Percentiles rank a stretch among this genome's conserved stretches.
These are phyloP conservation scores for Aporrectodea caliginosa DNA, from an alignment of 1,140 invertebrate genomes.

Conservation along the genomic window DNA sequence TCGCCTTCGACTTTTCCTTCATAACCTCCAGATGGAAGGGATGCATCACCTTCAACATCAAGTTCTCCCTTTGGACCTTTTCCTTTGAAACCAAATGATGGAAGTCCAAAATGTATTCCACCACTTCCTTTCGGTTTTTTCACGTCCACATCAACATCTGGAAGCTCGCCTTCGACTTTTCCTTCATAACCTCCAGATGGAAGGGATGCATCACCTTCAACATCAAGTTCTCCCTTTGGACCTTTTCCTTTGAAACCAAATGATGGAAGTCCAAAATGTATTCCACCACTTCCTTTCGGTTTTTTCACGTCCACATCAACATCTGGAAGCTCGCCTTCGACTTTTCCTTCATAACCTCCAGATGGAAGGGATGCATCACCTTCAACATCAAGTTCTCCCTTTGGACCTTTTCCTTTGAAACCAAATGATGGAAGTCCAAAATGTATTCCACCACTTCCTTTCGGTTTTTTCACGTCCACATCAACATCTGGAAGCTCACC, in stretches of 20 bases:
- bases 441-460: not conserved
- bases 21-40: not conserved
- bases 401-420: not conserved
- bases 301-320: conserved; percentile 2
- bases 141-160: conserved; percentile 1
- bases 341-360: not conserved
- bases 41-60: too few relatives aligned
- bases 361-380: too few relatives aligned
- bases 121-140: conserved; percentile 4
- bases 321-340: not conserved
- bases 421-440: not conserved
- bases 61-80: not conserved
- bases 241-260: conserved; percentile 8
- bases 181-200: not conserved
- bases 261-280: not conserved
- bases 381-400: not conserved
- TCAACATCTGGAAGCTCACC: not conserved
- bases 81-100: not conserved
- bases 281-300: not conserved
- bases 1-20: not conserved
- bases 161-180: not conserved
- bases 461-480: conserved; percentile 5
- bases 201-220: too few relatives aligned
- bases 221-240: not conserved
- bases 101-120: not conserved